phyloP scores from a whole-genome alignment of 2,797 vertebrate species.

The Dryobates pubescens region DNA sequence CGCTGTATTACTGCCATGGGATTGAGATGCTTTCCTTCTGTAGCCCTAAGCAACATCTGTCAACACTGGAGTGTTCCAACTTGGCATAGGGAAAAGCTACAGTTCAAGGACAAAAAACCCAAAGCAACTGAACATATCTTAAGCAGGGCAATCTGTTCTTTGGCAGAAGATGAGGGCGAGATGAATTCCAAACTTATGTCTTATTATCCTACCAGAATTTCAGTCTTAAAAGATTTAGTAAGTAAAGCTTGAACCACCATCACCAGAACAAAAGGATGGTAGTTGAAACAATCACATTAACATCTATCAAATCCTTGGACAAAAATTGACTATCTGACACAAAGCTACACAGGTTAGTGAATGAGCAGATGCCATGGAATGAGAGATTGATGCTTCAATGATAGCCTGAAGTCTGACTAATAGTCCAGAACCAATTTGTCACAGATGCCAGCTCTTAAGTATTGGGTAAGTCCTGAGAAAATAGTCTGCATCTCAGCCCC shows the following conservation, averaged over 20 bases:
- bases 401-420: conserved; percentile 49
- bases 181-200: background rate
- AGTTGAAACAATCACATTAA: conserved; percentile 10
- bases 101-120: background rate
- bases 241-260: background rate
- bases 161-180: background rate
- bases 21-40: background rate
- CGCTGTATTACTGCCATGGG: background rate
- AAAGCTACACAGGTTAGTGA: conserved; percentile 42
- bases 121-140: background rate
- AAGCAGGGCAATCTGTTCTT: background rate
- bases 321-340: conserved; percentile 63
- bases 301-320: conserved; percentile 53
- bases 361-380: conserved; percentile 33
- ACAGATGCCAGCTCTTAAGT: conserved; percentile 40
- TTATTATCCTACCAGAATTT: background rate
- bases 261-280: conserved; percentile 3
- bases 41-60: background rate
- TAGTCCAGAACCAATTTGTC: conserved; percentile 65
- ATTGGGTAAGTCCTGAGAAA: conserved; percentile 57
- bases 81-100: background rate
- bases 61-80: background rate
- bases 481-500: conserved; percentile 3
- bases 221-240: background rate
- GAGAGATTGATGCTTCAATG: conserved; percentile 49